Evolutionary conservation across 2,113 vertebrate genomes (phyloP).

Genomic region (Pyrgilauda ruficollis): DNA sequence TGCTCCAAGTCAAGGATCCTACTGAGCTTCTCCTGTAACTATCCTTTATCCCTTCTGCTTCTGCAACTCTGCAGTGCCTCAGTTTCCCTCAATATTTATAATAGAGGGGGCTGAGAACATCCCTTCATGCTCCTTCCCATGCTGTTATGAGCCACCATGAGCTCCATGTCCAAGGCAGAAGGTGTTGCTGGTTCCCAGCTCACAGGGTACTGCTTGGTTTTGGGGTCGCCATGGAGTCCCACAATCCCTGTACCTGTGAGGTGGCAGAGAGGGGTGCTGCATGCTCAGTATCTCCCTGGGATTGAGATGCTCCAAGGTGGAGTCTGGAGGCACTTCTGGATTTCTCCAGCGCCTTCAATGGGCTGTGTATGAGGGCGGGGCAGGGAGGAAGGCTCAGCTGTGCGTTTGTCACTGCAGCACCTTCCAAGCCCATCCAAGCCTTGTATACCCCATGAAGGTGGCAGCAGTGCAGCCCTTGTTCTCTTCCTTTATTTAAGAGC

Average conservation of each 20-base stretch:
- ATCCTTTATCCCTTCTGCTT: neutral
- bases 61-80: neutral
- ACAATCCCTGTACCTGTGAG: accelerated
- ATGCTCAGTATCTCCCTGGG: neutral
- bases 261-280: neutral
- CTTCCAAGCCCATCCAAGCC: neutral
- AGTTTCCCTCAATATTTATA: neutral
- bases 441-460: accelerated
- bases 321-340: neutral
- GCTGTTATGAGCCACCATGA: accelerated
- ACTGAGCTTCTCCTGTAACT: neutral
- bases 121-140: neutral
- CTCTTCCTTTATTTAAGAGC: neutral
- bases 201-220: neutral
- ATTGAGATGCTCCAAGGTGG: neutral
- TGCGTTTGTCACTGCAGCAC: neutral
- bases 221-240: neutral
- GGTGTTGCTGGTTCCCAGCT: neutral
- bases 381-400: neutral
- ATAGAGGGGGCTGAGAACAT: neutral
- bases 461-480: neutral
- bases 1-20: neutral
- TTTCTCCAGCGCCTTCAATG: neutral
- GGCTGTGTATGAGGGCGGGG: neutral
- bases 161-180: neutral